phyloP scores from a whole-genome alignment of 1,140 invertebrate genomes.

The Pogonomyrmex barbatus region DNA sequence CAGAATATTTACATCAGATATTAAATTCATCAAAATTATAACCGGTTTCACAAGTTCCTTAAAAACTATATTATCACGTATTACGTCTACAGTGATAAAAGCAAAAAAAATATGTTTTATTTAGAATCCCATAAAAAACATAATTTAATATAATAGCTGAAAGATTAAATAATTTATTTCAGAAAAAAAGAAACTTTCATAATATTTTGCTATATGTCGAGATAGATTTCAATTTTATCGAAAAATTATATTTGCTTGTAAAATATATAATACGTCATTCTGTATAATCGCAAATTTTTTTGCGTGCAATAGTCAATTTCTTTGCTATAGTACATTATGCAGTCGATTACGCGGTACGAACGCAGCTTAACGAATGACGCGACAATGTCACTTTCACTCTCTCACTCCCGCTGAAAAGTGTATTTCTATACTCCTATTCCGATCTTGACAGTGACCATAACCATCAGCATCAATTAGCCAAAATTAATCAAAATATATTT shows the following conservation, averaged over 20 bases:
- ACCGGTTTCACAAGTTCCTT: neutral
- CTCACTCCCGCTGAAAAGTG: slow-evolving; percentile 65
- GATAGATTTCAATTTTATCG: neutral
- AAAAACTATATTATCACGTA: slow-evolving; percentile 4
- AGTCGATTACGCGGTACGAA: slow-evolving; percentile 3
- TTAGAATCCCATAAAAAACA: neutral
- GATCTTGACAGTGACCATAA: slow-evolving; percentile 82
- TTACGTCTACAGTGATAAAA: neutral
- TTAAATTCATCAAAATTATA: slow-evolving; percentile 26
- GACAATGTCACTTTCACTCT: slow-evolving; percentile 25
- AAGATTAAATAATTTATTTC: neutral
- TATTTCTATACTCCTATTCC: slow-evolving; percentile 68
- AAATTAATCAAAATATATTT: neutral
- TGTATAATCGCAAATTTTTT: slow-evolving; percentile 22
- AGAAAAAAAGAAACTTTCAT: neutral
- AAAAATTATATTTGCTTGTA: neutral
- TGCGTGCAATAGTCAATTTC: neutral
- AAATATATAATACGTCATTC: neutral
- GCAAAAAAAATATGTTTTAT: neutral
- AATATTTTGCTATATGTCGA: neutral
- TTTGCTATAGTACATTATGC: neutral
- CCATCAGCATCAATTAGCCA: slow-evolving; percentile 76
- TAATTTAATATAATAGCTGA: neutral
- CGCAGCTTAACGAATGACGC: slow-evolving; percentile 53
- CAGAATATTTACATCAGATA: slow-evolving; percentile 27